Base-by-base conservation (phyloP, 2,113 vertebrate species). In the Engystomops pustulosus region DNA sequence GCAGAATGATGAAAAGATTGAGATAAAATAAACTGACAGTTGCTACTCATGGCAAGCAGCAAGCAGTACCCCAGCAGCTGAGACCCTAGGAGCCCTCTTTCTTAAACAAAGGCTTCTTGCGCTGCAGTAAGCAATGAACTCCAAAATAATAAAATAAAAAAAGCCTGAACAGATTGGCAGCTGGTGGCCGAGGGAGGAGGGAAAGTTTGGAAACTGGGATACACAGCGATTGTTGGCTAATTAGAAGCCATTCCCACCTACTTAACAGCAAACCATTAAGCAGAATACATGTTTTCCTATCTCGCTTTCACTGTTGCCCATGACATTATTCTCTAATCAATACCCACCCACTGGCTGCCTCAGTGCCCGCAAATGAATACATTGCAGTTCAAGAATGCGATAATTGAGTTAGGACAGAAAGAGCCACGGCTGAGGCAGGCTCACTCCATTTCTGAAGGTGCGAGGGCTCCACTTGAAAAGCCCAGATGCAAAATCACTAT, bases 1-100 rank as follows among this genome's bases (percentile, higher is more conserved):
- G 93, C 91, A 92, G 90, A 87, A 95, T 98, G 98, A 99, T 99
- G 96, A 99, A 99, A 99, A 97, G 97, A 92, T 92, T 90, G 91
- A 96, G 96, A 96, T 98, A 97, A 99, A 97, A 98, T 96, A 96
- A 97, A 96, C 96, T 98, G 98, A 98, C 97, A 98, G 96, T 97
- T 96, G 95, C 96, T 97, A 96, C 96, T 97, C 95, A 95, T 96
- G 89, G 95, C 91, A 93, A 93, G 93, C 94, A 95, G 94, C 94
- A 96, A 92, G 95, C 94, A 95, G 93, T 91, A 95, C 94, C 94
- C 94, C 90, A 87, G 94, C 95, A 96, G 96, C 96, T 94, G 94
- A 98, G 96, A 96, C 96, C 95, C 95, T 90, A 89, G 92, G 93
- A 94, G 93, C 92, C 94, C 92, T 93, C 92, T 94, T 92, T 92